Evolutionary conservation across 2,888 invertebrate species (phyloP).

Genomic region (Drosophila tripunctata): DNA sequence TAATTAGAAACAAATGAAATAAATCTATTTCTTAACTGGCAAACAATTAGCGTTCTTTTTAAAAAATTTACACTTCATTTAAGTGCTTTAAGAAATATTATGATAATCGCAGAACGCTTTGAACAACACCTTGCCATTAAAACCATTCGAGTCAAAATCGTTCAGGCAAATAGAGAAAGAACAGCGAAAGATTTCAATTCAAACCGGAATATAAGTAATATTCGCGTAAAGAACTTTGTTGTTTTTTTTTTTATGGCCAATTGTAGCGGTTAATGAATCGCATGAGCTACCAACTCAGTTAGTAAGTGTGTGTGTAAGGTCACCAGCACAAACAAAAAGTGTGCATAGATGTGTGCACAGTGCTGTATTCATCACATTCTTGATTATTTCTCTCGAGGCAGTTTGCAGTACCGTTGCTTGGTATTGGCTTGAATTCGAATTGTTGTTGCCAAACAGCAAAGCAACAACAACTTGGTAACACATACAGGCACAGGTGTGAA

Average conservation of each 20-base stretch:
- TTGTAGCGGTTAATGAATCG: conserved; percentile 19
- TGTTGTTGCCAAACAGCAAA: conserved; percentile 32
- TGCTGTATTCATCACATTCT: conserved; percentile 37
- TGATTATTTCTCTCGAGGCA: conserved; percentile 51
- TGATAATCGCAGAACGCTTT: too few species aligned
- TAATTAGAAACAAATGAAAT: too few species aligned
- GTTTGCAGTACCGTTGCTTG: conserved; percentile 61
- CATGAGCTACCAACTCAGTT: conserved; percentile 8
- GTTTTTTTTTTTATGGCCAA: conserved; percentile 11
- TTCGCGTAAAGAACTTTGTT: conserved; percentile 14
- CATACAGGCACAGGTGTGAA: conserved; percentile 3
- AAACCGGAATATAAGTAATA: neutral
- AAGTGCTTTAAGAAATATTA: too few species aligned
- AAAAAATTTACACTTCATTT: too few species aligned
- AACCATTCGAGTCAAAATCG: neutral
- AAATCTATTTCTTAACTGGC: too few species aligned
- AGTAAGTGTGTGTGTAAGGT: conserved; percentile 7
- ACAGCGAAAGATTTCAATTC: neutral
- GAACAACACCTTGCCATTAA: too few species aligned
- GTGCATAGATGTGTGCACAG: conserved; percentile 6
- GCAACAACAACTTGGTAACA: conserved; percentile 4
- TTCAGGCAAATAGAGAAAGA: neutral
- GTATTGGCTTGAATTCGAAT: conserved; percentile 29
- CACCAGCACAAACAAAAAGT: neutral
- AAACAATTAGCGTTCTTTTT: too few species aligned